These are phyloP conservation scores for Smutsia temminckii DNA, from an alignment of 2,797 vertebrate species.

Conservation along the genomic window DNA sequence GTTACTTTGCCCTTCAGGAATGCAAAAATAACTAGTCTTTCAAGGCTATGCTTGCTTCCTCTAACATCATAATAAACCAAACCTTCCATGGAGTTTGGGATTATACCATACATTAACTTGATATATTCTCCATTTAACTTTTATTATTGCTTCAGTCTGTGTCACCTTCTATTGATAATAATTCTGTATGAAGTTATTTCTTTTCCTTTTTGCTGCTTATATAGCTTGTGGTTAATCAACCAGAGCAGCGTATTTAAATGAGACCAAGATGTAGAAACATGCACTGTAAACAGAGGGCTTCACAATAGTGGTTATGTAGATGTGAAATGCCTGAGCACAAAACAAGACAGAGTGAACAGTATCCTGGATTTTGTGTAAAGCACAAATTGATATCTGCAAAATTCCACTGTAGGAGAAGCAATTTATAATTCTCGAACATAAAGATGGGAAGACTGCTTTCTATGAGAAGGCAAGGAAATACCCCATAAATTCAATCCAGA, in stretches of 20 bases:
- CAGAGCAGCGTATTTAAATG: conserved; percentile 39
- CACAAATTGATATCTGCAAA: neutral
- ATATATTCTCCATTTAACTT: conserved; percentile 58
- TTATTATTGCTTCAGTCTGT: conserved; percentile 52
- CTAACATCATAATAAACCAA: conserved; percentile 60
- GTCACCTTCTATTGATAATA: conserved; percentile 57
- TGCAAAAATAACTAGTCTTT: conserved; percentile 55
- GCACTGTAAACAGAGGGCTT: neutral
- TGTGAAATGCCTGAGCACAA: neutral
- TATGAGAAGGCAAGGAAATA: neutral
- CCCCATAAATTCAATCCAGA: neutral
- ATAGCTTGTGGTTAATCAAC: conserved; percentile 32
- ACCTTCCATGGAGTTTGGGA: conserved; percentile 38
- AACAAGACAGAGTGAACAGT: neutral
- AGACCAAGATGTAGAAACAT: neutral
- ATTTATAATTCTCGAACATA: neutral
- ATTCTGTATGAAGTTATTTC: conserved; percentile 44
- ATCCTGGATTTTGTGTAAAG: neutral
- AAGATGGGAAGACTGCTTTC: neutral
- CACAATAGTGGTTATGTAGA: neutral
- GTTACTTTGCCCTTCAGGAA: conserved; percentile 55
- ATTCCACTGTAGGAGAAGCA: neutral
- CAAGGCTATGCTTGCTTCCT: neutral
- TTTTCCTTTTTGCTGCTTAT: conserved; percentile 18
- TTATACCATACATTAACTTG: conserved; percentile 54